phyloP scores from a whole-genome alignment of 2,888 invertebrate species.

The Drosophila recens region DNA sequence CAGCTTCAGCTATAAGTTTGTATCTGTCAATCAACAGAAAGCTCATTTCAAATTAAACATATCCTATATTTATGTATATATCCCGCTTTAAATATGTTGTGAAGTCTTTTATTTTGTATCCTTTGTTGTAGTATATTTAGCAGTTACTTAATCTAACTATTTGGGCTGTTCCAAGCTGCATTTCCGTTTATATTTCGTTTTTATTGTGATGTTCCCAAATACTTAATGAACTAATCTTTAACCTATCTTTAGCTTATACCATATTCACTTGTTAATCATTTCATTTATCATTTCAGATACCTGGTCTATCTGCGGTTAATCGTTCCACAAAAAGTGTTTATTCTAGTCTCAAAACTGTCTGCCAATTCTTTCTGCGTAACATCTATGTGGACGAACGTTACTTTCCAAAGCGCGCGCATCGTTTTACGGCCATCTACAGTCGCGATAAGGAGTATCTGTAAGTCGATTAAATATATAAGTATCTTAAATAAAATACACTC shows the following conservation, averaged over 20 bases:
- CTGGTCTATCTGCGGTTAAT: slow-evolving; percentile 88
- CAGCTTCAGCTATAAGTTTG: slow-evolving; percentile 26
- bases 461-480: slow-evolving; percentile 84
- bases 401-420: slow-evolving; percentile 92
- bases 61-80: background rate
- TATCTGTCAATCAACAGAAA: background rate
- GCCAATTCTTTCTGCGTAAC: slow-evolving; percentile 77
- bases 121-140: slow-evolving; percentile 1
- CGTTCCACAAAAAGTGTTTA: slow-evolving; percentile 85
- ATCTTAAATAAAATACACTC: background rate
- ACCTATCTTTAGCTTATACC: background rate
- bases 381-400: slow-evolving; percentile 88
- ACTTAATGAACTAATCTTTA: background rate
- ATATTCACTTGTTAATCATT: background rate
- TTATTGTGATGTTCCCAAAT: slow-evolving; percentile 11
- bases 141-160: slow-evolving; percentile 1
- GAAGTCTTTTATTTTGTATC: background rate
- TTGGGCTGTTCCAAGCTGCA: no score
- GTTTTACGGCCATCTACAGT: slow-evolving; percentile 95
- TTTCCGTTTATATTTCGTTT: background rate
- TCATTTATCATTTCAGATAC: slow-evolving; percentile 75
- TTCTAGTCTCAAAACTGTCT: slow-evolving; percentile 80
- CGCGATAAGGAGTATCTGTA: slow-evolving; percentile 96
- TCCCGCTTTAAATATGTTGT: background rate
- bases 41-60: slow-evolving; percentile 2